Evolutionary conservation across 2,888 invertebrate genomes (phyloP), one percentile per base, ranked within the genome.

Genomic region (Leptopilina syphax): DNA sequence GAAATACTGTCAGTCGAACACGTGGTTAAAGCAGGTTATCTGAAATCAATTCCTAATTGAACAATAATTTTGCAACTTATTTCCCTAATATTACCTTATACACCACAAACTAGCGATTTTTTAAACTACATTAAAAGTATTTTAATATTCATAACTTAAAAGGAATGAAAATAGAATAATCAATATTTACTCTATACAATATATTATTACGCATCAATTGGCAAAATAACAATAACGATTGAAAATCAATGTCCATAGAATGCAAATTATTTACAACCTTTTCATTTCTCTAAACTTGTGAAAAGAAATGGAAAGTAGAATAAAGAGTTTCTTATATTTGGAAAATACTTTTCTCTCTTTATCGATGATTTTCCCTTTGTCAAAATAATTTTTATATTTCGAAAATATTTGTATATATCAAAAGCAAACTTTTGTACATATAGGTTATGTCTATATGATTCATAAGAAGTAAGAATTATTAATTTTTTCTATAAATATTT

Each of bases 151-250:
- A 63, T 7, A 63, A 63, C 18, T 34, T 63, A 9, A 63, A 63
- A 9, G 18, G 63, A 63, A 8, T 63, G 63, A 8, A 63, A 63
- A 63, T 63, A 63, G 63, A 63, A 18, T 63, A 63, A 63, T 63
- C 63, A 24, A 63, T 63, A 63, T 63, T 63, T 63, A 63, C 18
- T 34, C 18, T 34, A 34, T 24, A 63, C 24, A 63, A 63, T 63
- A 34, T 34, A 34, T 34, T 34, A 63, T 18, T 63, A 24, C 24
- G 60, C n/a, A 60, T 18, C 18, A 18, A 18, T 60, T n/a, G 18
- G 44, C 44, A 41, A 41, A 5, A 41, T 41, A 41, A 41, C 18
- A 63, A 63, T n/a, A 60, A 60, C 18, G 9, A 60, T 60, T 60
- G 60, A n/a, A 60, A 63, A 63, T 63, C 50, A 50, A 24, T 24